Evolutionary conservation across 2,797 vertebrate species (phyloP).

Genomic region (Syngnathus rostellatus): DNA sequence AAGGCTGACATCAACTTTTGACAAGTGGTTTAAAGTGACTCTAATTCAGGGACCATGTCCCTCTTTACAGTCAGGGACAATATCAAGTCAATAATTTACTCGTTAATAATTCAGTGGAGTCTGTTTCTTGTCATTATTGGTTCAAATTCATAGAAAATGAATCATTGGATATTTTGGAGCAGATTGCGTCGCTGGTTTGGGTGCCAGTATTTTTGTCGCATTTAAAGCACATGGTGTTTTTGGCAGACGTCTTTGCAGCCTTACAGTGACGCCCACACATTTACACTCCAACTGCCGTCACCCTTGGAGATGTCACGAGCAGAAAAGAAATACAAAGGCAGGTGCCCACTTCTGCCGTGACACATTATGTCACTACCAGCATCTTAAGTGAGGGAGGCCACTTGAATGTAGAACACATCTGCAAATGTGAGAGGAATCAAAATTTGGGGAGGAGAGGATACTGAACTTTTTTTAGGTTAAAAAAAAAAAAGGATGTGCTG

Average conservation of each 20-base stretch:
- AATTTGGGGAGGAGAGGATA: slow-evolving; percentile 19
- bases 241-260: slow-evolving; percentile 29
- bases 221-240: slow-evolving; percentile 37
- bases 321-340: neutral
- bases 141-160: slow-evolving; percentile 49
- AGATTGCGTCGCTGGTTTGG: slow-evolving; percentile 45
- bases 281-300: slow-evolving; percentile 21
- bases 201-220: slow-evolving; percentile 33
- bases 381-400: slow-evolving; percentile 12
- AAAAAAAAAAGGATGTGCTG: slow-evolving; percentile 29
- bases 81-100: slow-evolving; percentile 29
- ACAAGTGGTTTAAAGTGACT: slow-evolving; percentile 70
- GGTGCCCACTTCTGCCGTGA: slow-evolving; percentile 7
- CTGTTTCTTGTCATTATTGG: slow-evolving; percentile 26
- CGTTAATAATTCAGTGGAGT: slow-evolving; percentile 31
- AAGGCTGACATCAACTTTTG: slow-evolving; percentile 72
- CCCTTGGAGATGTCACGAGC: neutral
- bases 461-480: slow-evolving; percentile 9
- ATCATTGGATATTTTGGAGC: slow-evolving; percentile 40
- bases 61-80: slow-evolving; percentile 58
- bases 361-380: slow-evolving; percentile 15
- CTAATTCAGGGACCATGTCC: slow-evolving; percentile 58
- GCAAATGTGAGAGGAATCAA: slow-evolving; percentile 29
- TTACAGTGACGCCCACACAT: slow-evolving; percentile 16
- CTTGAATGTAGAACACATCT: slow-evolving; percentile 20